A percentile compares a stretch with the other conserved stretches of the same genome.
Conservation (phyloP, 2,797 vertebrate genomes). For the Gymnoscopelus microlampas region DNA sequence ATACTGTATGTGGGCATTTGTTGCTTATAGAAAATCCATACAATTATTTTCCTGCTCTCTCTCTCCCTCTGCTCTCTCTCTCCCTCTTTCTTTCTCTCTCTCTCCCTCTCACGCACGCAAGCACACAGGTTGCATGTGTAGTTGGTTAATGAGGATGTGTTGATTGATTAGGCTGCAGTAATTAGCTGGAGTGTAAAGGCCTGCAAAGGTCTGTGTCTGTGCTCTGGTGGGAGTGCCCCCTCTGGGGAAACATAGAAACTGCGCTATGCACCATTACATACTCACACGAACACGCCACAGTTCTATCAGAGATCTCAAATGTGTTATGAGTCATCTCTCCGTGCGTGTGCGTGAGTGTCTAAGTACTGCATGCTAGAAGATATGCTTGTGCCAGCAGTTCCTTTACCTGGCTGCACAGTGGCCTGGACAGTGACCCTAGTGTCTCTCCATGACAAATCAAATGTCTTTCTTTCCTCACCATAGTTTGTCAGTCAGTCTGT, state of each 20-base stretch:
- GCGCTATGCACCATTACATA: slow-evolving; percentile 61
- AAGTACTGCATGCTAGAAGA: slow-evolving; percentile 46
- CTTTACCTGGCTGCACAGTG: slow-evolving; percentile 46
- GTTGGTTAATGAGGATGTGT: slow-evolving; percentile 78
- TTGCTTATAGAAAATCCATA: slow-evolving; percentile 51
- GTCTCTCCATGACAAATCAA: slow-evolving; percentile 41
- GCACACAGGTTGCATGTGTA: slow-evolving; percentile 17
- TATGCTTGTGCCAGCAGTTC: slow-evolving; percentile 75
- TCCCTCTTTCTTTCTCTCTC: not conserved
- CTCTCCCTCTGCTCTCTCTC: too few relatives aligned
- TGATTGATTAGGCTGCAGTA: slow-evolving; percentile 84
- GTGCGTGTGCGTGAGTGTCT: slow-evolving; percentile 39
- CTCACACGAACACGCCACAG: slow-evolving; percentile 10
- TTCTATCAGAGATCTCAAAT: slow-evolving; percentile 58
- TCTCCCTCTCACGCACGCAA: slow-evolving; percentile 19
- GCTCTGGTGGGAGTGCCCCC: slow-evolving; percentile 68
- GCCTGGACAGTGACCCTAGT: slow-evolving; percentile 53
- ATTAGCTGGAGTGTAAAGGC: slow-evolving; percentile 79
- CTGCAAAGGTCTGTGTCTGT: slow-evolving; percentile 65
- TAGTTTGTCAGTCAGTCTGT: slow-evolving; percentile 33
- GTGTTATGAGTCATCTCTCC: slow-evolving; percentile 63
- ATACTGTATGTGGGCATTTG: slow-evolving; percentile 15
- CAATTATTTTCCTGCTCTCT: not conserved
- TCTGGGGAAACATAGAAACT: slow-evolving; percentile 60
- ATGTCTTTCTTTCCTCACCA: slow-evolving; percentile 22